Percentiles rank a stretch among this genome's conserved stretches.
Conservation (phyloP, 2,113 vertebrate genomes). For the Lichenostomus cassidix region DNA sequence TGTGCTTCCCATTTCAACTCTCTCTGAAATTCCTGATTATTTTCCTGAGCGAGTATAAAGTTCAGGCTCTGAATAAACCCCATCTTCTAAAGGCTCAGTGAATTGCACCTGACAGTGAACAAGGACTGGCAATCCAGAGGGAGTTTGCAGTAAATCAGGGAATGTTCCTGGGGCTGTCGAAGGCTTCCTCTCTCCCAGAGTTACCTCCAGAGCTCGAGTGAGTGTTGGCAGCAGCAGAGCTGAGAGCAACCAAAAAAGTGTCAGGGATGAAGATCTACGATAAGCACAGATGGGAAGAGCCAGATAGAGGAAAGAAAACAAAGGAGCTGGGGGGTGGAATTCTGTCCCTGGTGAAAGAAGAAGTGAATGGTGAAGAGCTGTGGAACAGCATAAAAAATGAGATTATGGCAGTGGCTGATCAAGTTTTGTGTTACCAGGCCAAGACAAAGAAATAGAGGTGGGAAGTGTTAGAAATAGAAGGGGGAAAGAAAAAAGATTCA, state of each 20-base stretch:
- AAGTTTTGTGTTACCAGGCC: not conserved
- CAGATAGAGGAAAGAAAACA: constrained; percentile 31
- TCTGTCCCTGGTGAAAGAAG: constrained; percentile 7
- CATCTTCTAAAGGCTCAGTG: not conserved
- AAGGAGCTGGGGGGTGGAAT: not conserved
- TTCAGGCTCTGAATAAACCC: not conserved
- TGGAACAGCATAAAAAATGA: constrained; percentile 48
- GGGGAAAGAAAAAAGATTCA: accelerated
- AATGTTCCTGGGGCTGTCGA: not conserved
- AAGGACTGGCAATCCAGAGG: not conserved
- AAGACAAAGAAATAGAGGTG: not conserved
- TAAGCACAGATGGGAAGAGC: constrained; percentile 56
- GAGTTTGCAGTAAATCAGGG: constrained; percentile 34
- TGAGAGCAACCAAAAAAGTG: constrained; percentile 51
- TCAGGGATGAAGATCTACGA: constrained; percentile 52
- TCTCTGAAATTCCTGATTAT: not conserved
- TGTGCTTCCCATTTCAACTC: not conserved
- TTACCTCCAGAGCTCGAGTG: not conserved
- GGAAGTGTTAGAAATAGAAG: not conserved
- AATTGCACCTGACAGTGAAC: not conserved
- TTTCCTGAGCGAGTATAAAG: not conserved
- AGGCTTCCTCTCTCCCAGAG: constrained; percentile 18
- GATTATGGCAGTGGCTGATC: not conserved
- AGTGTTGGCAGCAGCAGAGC: not conserved
- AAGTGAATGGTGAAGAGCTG: constrained; percentile 23